Base-by-base conservation (phyloP, 2,113 vertebrate species). In the Silurus asotus region DNA sequence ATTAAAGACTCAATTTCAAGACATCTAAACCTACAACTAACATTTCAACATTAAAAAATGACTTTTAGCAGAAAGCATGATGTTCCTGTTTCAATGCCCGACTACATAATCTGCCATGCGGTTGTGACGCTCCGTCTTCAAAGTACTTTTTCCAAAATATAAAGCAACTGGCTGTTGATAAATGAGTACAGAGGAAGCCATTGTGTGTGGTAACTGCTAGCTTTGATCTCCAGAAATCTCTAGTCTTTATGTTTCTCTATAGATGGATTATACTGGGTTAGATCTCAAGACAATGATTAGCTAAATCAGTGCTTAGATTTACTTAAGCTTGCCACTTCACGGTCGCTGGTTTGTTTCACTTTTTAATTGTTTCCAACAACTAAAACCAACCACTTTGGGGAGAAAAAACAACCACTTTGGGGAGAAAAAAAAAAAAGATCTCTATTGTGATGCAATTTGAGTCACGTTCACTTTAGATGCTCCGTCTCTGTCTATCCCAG, bases 371-470 rank as follows among this genome's bases (percentile, higher is more conserved):
- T 28, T 77, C 14, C 69, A 76, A 65, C 45, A 20, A 51, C 67
- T 55, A 64, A 82, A 82, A 51, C 51, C 20, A 45, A 37, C 76
- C 25, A 28, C 84, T 77, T 85, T 25, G 37, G 37, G 37, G 2
- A 37, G 37, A 37, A 25, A 55, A n/a, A n/a, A n/a, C 20, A 45
- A 37, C 76, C 25, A 28, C 84, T 77, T 85, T 25, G 37, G 37
- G 37, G 2, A 37, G 37, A 37, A 25, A 55, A n/a, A n/a, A 51
- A 65, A 67, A 20, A 59, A 79, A 80, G 64, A 28, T 70, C 65
- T 62, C 62, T 72, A 61, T 81, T 25, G 55, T 49, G n/a, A 81
- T 72, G 77, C 65, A 85, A 86, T 81, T 72, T 72, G 64, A 86
- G 76, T 81, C 77, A 65, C 51, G 20, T 87, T 72, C 67, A 74